phyloP scores from a whole-genome alignment of 2,888 invertebrate species.

The Apodemia hepburni region DNA sequence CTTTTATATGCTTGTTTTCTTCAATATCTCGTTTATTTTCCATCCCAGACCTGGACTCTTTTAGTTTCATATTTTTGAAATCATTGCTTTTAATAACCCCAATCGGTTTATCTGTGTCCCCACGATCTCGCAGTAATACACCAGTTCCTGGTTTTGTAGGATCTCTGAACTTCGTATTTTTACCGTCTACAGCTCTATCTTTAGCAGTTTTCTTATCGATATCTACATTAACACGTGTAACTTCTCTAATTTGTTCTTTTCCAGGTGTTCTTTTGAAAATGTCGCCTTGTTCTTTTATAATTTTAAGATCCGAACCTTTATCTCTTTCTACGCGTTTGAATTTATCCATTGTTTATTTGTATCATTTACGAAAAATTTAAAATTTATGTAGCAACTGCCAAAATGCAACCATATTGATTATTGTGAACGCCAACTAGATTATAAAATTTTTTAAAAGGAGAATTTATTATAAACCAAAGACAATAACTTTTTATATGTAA shows the following conservation, averaged over 20 bases:
- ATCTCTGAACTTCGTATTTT: background rate
- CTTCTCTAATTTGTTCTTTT: background rate
- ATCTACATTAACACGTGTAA: background rate
- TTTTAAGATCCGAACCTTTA: background rate
- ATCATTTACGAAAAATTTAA: background rate
- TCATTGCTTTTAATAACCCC: background rate
- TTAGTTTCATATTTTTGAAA: background rate
- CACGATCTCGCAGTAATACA: constrained; percentile 34
- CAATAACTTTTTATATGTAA: too few relatives aligned
- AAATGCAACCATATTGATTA: too few relatives aligned
- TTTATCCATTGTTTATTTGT: constrained; percentile 2
- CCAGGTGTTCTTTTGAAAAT: background rate
- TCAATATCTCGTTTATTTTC: background rate
- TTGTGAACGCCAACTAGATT: too few relatives aligned
- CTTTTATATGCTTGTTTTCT: background rate
- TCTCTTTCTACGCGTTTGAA: background rate
- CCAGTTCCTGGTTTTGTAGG: constrained; percentile 15
- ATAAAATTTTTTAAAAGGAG: too few relatives aligned
- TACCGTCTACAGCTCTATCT: constrained; percentile 7
- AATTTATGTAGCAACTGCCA: background rate
- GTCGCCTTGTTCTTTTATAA: background rate
- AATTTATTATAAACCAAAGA: too few relatives aligned
- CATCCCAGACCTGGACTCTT: background rate
- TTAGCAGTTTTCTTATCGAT: constrained; percentile 20
- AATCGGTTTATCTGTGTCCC: constrained; percentile 31